Evolutionary conservation across 1,140 invertebrate genomes (phyloP), one percentile per base, ranked within the genome.

Genomic region (Leptinotarsa texana): DNA sequence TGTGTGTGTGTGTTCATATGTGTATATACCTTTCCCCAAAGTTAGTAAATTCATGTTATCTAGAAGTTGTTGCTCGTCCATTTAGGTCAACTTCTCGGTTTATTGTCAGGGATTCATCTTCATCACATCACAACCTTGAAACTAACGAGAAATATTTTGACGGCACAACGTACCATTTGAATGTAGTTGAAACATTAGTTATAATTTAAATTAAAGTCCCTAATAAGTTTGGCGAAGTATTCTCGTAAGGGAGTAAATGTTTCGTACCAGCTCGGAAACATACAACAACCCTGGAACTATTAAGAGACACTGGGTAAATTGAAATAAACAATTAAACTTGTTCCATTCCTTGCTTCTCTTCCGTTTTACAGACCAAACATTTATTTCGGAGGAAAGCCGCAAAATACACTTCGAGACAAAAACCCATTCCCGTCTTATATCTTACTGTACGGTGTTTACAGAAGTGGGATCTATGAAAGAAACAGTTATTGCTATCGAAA

Each of bases 261-360:
- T 75, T 77, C 74, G 77, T 72, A 78, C 77, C 75, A 77, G 69
- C 73, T 76, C 74, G 77, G 75, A 80, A 80, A 78, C 76, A 80
- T 42, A 77, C 74, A 79, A 79, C 75, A 76, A 76, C 76, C 76
- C 74, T 75, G 79, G 74, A 79, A 80, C 80, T 80, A 82, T 82
- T 82, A 82, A 79, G 76, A 77, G 77, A 79, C 78, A 75, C 74
- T 70, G 51, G 70, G 72, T 72, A 82, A 82, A 82, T 82, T 82
- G 80, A 82, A 82, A 80, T 82, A 80, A 82, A 80, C 80, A 82
- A 82, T 82, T 82, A 80, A 78, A 78, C 77, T 78, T 78, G 78
- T 80, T 78, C 75, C 77, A 78, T 78, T 80, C 68, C 75, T 73
- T 73, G 49, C 61, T 13, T 57, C 48, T 17, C 47, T 62, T 71